Conservation (phyloP, 1,140 invertebrate genomes). For the Psix sp. region DNA sequence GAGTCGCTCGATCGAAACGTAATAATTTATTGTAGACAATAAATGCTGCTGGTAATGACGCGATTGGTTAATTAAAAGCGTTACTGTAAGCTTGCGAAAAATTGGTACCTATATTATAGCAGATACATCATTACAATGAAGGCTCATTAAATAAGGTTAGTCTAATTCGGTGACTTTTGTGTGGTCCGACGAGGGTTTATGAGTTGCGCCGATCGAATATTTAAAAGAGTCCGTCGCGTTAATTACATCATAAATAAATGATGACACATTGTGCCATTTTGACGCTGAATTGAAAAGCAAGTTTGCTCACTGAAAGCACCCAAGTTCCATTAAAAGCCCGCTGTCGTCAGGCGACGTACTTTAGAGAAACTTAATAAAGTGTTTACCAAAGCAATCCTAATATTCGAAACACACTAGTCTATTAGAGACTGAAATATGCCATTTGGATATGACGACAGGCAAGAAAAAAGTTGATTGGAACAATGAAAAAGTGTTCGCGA, state of each 20-base stretch:
- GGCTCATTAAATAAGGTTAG: too few species aligned
- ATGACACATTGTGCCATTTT: slow-evolving; percentile 47
- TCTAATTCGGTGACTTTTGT: too few species aligned
- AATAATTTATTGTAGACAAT: slow-evolving; percentile 3
- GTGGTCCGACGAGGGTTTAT: too few species aligned
- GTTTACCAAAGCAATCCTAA: slow-evolving; percentile 52
- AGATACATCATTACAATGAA: too few species aligned
- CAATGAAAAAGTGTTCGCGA: too few species aligned
- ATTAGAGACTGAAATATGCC: slow-evolving; percentile 53
- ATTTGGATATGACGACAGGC: slow-evolving; percentile 22
- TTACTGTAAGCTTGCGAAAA: too few species aligned
- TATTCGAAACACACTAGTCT: slow-evolving; percentile 28
- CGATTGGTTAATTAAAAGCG: too few species aligned
- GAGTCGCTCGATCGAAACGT: neutral
- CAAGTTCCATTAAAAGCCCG: slow-evolving; percentile 23
- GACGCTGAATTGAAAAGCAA: slow-evolving; percentile 45
- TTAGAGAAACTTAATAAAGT: slow-evolving; percentile 49
- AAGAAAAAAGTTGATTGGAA: slow-evolving; percentile 6
- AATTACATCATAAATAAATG: slow-evolving; percentile 46
- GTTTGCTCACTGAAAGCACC: slow-evolving; percentile 26
- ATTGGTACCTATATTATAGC: too few species aligned
- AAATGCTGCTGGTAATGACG: neutral
- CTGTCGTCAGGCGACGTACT: slow-evolving; percentile 8
- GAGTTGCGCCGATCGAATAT: too few species aligned
- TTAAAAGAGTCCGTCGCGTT: slow-evolving; percentile 22